phyloP scores from a whole-genome alignment of 2,888 invertebrate species.

The Chirona hameri region DNA sequence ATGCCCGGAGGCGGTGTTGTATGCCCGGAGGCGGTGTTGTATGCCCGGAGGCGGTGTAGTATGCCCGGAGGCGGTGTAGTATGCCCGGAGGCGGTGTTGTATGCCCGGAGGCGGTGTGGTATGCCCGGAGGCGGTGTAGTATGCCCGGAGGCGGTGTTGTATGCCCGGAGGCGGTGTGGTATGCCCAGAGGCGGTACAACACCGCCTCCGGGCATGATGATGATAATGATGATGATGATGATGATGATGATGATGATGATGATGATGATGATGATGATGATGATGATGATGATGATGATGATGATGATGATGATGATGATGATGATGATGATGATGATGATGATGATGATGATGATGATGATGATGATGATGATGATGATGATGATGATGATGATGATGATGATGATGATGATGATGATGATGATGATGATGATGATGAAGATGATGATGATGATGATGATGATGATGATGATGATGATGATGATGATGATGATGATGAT shows the following conservation, averaged over 20 bases:
- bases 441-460: constrained; percentile 5
- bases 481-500: too few species aligned
- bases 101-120: too few species aligned
- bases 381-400: constrained; percentile 22
- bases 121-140: too few species aligned
- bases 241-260: constrained; percentile 22
- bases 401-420: constrained; percentile 22
- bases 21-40: too few species aligned
- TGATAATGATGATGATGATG: constrained; percentile 22
- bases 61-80: too few species aligned
- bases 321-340: constrained; percentile 22
- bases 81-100: too few species aligned
- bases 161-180: too few species aligned
- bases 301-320: constrained; percentile 22
- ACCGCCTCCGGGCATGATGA: too few species aligned
- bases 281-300: constrained; percentile 22
- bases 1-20: too few species aligned
- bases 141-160: too few species aligned
- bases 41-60: too few species aligned
- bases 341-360: constrained; percentile 22
- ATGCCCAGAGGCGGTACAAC: too few species aligned
- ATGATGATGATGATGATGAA: constrained; percentile 12
- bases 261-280: constrained; percentile 22
- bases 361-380: constrained; percentile 22
- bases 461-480: background rate